Evolutionary conservation across 2,797 vertebrate genomes (phyloP), one percentile per base, ranked within the genome.

Genomic region (Coranthus polyacanthus): DNA sequence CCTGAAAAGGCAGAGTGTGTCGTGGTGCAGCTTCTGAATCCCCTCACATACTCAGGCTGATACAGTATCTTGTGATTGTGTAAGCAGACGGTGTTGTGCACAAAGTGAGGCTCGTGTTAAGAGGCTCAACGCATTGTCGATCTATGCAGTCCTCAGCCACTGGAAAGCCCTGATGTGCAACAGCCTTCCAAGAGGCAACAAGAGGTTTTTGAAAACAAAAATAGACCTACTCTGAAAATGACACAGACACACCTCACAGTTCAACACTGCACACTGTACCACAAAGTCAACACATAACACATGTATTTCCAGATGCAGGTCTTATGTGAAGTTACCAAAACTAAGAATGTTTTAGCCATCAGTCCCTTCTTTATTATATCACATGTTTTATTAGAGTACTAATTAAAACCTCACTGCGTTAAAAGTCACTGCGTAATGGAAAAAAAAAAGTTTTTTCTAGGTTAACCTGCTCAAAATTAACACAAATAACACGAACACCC

Each of bases 181-280:
- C 67, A 62, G 72, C 68, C 57, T 76, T 9, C 8, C 29, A 32
- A 32, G 50, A 16, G 4, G 43, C 72, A 54, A 69, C 55, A 64
- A 84, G 79, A 75, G 67, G 41, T 61, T 62, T 22, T 47, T 74
- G 67, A 66, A 77, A 72, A 64, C 72, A 32, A 61, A 81, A 85
- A 85, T 77, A 82, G 69, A 24, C 37, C 50, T 17, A 5, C 64
- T 75, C 62, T 63, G 55, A 78, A 65, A 58, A 75, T 60, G 72
- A 79, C 63, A 78, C 53, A 55, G 68, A 70, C 57, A 5, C 15
- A 55, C 26, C 54, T 64, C 57, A 36, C 32, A 12, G 61, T 46
- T 9, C 7, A 32, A 32, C 1, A 54, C 15, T 17, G 1, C 60
- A 24, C 44, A 68, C 47, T 45, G 29, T 16, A 42, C 13, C n/a